A percentile compares a stretch with the other conserved stretches of the same genome.
Evolutionary conservation across 2,888 invertebrate species (phyloP).

Genomic region (Apodemia mormo): DNA sequence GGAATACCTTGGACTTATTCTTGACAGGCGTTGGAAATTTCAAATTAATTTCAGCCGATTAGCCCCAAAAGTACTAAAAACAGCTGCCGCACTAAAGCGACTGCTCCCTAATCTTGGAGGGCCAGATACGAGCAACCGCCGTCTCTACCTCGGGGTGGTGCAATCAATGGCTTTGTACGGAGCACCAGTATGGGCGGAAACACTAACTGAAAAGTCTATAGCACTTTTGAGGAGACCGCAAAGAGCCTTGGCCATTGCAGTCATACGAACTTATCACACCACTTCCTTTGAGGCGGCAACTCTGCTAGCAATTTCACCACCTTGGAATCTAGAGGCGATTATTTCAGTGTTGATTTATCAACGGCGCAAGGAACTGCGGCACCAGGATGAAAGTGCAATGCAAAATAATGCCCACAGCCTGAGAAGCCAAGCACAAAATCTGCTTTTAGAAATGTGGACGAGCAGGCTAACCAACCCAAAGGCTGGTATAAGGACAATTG

Average conservation of each 20-base stretch:
- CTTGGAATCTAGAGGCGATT: background rate
- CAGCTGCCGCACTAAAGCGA: background rate
- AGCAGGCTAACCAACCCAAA: too few species aligned
- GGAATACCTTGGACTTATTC: background rate
- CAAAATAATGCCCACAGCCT: too few species aligned
- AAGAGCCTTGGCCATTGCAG: background rate
- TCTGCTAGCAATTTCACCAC: background rate
- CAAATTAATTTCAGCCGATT: background rate
- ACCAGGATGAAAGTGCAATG: too few species aligned
- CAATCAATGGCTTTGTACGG: background rate
- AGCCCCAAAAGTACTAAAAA: background rate
- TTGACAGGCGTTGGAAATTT: background rate
- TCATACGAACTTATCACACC: background rate
- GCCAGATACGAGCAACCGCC: background rate
- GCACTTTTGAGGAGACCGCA: background rate
- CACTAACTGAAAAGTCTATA: background rate
- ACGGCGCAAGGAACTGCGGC: background rate
- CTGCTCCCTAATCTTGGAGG: constrained; percentile 6
- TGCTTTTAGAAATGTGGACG: too few species aligned
- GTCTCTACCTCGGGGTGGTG: background rate
- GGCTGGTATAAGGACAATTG: too few species aligned
- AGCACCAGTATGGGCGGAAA: background rate
- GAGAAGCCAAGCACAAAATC: too few species aligned
- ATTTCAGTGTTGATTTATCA: background rate
- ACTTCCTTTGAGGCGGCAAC: background rate